Evolutionary conservation across 1,140 invertebrate species (phyloP).

Genomic region (Anastrepha obliqua): DNA sequence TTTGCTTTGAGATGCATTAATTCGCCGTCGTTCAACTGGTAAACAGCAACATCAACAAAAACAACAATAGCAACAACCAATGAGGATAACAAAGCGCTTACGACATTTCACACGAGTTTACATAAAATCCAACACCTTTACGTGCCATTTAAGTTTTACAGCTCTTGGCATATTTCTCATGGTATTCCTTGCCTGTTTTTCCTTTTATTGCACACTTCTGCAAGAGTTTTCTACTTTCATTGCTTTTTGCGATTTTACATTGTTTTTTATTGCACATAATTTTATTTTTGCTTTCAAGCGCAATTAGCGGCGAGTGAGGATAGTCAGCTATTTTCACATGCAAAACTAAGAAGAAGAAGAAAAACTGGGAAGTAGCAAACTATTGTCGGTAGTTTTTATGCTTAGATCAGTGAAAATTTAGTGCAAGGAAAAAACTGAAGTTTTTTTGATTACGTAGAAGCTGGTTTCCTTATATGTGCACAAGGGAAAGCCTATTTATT

Average conservation of each 20-base stretch:
- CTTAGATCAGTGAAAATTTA: no score
- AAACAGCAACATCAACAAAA: neutral
- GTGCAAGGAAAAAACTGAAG: neutral
- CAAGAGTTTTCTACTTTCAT: neutral
- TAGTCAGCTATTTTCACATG: neutral
- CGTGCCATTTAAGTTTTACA: neutral
- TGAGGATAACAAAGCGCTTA: constrained; percentile 4
- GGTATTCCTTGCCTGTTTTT: neutral
- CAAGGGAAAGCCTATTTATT: neutral
- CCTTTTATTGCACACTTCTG: neutral
- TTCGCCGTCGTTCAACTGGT: neutral
- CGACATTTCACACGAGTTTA: constrained; percentile 49
- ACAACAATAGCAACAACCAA: neutral
- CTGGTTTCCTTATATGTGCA: neutral
- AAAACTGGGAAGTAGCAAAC: constrained; percentile 4
- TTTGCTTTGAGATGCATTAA: constrained; percentile 14
- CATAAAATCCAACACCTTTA: constrained; percentile 22
- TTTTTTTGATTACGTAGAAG: neutral
- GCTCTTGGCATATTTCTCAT: neutral
- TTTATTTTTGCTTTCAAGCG: constrained; percentile 45
- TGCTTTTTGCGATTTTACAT: neutral
- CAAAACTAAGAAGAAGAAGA: neutral
- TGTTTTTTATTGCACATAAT: constrained; percentile 16
- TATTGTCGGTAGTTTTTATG: neutral
- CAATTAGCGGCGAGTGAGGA: constrained; percentile 21